Evolutionary conservation across 2,888 invertebrate species (phyloP).

Genomic region (Mesorhabditis sp.): DNA sequence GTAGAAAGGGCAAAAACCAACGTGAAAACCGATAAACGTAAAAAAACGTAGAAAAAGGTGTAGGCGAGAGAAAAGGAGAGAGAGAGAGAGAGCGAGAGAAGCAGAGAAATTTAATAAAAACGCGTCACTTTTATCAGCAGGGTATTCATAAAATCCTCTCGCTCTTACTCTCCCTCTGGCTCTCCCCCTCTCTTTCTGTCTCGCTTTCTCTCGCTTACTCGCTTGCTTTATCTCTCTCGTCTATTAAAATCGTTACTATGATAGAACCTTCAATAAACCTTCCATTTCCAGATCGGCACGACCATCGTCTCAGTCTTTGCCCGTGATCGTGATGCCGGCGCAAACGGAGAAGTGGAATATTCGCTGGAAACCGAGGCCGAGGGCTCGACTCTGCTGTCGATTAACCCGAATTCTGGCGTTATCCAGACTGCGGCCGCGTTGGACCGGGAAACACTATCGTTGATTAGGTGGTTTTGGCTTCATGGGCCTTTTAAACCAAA

Average conservation of each 20-base stretch:
- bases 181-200: too few relatives aligned
- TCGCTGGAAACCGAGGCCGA: constrained; percentile 35
- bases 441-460: constrained; percentile 71
- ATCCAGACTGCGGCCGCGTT: constrained; percentile 79
- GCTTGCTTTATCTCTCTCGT: too few relatives aligned
- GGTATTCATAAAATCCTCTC: too few relatives aligned
- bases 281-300: constrained; percentile 45
- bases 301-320: constrained; percentile 64
- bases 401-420: constrained; percentile 89
- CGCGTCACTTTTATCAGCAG: too few relatives aligned
- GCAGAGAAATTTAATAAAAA: too few relatives aligned
- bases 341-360: constrained; percentile 72
- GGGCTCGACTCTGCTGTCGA: constrained; percentile 67
- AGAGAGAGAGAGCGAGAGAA: too few relatives aligned
- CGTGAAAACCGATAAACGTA: background rate
- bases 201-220: too few relatives aligned
- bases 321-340: constrained; percentile 81
- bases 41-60: too few relatives aligned
- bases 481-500: background rate
- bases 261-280: too few relatives aligned
- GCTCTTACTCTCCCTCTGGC: too few relatives aligned
- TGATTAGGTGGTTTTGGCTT: constrained; percentile 20
- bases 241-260: too few relatives aligned
- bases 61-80: too few relatives aligned
- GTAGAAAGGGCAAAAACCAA: constrained; percentile 11